Evolutionary conservation across 2,797 vertebrate genomes (phyloP).

Genomic region (Myiotriccus ornatus): DNA sequence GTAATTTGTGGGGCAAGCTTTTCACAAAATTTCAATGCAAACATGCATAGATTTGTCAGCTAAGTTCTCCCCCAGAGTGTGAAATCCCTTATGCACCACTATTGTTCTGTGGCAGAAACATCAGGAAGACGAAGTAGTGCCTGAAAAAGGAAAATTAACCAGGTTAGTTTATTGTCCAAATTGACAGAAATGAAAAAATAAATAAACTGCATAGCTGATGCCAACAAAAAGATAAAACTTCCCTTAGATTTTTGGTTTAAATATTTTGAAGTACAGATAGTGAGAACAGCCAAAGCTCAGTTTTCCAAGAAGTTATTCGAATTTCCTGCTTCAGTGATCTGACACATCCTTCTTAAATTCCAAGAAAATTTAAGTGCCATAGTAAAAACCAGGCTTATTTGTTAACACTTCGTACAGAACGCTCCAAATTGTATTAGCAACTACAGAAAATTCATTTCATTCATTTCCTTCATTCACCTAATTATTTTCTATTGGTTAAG

Average conservation of each 20-base stretch:
- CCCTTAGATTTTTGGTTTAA: not conserved
- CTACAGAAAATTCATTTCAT: not conserved
- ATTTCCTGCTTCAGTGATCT: not conserved
- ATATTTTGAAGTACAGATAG: not conserved
- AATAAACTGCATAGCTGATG: not conserved
- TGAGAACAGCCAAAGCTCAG: not conserved
- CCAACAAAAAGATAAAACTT: not conserved
- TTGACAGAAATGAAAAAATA: not conserved
- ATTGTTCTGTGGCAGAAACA: not conserved
- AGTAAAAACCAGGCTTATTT: not conserved
- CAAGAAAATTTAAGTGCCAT: not conserved
- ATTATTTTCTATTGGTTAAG: not conserved
- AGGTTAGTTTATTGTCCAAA: not conserved
- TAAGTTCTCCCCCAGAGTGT: not conserved
- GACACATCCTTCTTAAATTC: not conserved
- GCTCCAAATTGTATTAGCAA: not conserved
- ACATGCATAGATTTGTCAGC: not conserved
- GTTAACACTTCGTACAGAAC: not conserved
- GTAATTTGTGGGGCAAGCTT: slow-evolving; percentile 14
- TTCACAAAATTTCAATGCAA: slow-evolving; percentile 47
- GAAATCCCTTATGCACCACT: not conserved
- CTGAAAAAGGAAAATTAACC: slow-evolving; percentile 9
- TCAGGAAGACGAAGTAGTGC: not conserved
- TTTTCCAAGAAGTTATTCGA: not conserved
- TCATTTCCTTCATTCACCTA: not conserved